Base-by-base conservation (phyloP, 2,113 vertebrate species). In the Tenrec ecaudatus region DNA sequence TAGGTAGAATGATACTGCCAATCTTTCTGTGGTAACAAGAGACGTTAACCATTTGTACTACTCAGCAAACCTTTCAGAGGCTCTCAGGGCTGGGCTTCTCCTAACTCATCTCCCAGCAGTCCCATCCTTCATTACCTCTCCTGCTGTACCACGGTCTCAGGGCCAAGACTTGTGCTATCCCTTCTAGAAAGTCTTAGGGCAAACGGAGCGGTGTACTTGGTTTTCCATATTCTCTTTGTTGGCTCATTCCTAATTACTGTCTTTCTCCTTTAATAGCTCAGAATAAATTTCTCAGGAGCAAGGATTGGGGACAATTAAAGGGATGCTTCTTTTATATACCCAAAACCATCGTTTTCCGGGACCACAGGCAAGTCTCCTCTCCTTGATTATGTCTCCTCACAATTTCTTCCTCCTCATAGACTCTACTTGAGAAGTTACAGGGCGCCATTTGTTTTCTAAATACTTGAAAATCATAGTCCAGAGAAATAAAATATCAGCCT, bases 131-230 rank as follows among this genome's bases (percentile, higher is more conserved):
- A 40, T 33, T 17, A 57, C 23, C 1, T 25, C 25, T 36, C 1
- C 12, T 14, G 6, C 7, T 71, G 19, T 0, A 19, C 2, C 8
- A 68, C 19, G 0, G 31, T 15, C 20, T 15, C 6, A 9, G 3
- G 23, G 9, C 5, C 3, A 0, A 0, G n/a, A 86, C 53, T 31
- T 64, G 14, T n/a, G 31, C n/a, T 17, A 53, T 10, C 62, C 0
- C 31, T 71, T 4, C n/a, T 22, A 31, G 25, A 71, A 57, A 58
- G 10, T 20, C 68, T 17, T 12, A 64, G 27, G 10, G 8, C 16
- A 91, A 6, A 92, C 33, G 33, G 17, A 92, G 11, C 1, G 27
- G 1, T 53, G 15, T 31, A 22, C 38, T 53, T 60, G 12, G 47
- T 82, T 83, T 57, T 57, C 58, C 8, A 91, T 36, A 2, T 29